Evolutionary conservation across 2,888 invertebrate species (phyloP).

Genomic region (Dugesia japonica): DNA sequence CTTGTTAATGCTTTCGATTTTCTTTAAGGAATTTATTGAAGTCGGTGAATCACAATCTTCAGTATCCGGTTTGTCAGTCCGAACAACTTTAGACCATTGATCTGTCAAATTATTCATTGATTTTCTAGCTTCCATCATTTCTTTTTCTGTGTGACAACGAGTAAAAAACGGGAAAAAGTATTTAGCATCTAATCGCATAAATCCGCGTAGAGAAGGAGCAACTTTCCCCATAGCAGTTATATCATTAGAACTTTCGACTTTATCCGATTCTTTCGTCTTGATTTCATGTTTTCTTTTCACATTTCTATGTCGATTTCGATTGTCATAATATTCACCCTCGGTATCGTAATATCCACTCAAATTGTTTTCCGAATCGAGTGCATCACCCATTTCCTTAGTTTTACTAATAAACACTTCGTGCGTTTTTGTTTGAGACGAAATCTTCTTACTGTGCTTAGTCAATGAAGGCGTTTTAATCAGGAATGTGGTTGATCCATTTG

Average conservation of each 20-base stretch:
- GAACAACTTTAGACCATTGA: conserved; percentile 88
- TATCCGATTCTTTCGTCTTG: background rate
- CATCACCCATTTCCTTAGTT: conserved; percentile 73
- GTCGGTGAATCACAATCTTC: conserved; percentile 36
- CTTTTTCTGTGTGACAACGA: conserved; percentile 80
- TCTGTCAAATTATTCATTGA: conserved; percentile 89
- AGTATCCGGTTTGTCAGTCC: conserved; percentile 55
- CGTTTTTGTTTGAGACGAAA: background rate
- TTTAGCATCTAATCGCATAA: conserved; percentile 74
- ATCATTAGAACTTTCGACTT: background rate
- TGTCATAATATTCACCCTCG: background rate
- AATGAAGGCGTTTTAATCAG: background rate
- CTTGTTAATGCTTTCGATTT: background rate
- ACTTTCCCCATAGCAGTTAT: background rate
- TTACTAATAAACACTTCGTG: conserved; percentile 80
- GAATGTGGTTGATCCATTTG: background rate
- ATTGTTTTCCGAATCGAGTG: conserved; percentile 57
- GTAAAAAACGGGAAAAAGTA: conserved; percentile 91
- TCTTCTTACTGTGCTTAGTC: background rate
- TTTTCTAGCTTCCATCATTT: conserved; percentile 79
- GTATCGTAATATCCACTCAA: conserved; percentile 3
- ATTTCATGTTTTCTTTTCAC: background rate
- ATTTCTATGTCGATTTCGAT: background rate
- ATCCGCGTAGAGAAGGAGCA: conserved; percentile 53
- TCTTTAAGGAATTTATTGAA: background rate